Conservation (phyloP, 1,140 invertebrate species). For the Hyphantria cunea region DNA sequence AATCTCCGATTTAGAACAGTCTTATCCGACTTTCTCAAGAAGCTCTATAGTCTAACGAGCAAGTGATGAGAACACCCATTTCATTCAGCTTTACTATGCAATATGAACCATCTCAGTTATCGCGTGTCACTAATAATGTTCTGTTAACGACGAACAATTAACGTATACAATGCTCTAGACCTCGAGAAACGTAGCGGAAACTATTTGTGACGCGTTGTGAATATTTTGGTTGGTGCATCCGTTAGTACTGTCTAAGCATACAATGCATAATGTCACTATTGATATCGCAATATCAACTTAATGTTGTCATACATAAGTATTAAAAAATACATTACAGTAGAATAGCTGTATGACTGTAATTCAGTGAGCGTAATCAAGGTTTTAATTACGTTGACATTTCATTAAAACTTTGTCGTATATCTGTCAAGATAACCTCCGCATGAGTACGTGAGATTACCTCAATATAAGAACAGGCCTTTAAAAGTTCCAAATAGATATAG, state of each 20-base stretch:
- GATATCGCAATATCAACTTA: constrained; percentile 3
- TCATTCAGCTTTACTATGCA: constrained; percentile 23
- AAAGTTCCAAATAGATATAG: no score
- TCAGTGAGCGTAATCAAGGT: constrained; percentile 16
- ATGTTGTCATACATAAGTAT: constrained; percentile 3
- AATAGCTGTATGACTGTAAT: constrained; percentile 20
- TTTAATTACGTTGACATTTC: constrained; percentile 10
- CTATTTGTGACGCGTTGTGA: constrained; percentile 56
- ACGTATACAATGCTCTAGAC: constrained; percentile 46
- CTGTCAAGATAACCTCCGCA: no score
- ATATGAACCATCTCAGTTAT: constrained; percentile 15
- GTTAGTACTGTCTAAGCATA: constrained; percentile 54
- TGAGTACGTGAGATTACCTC: no score
- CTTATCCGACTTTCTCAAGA: constrained; percentile 53
- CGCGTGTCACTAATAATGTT: constrained; percentile 42
- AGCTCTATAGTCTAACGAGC: constrained; percentile 31
- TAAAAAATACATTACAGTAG: background rate
- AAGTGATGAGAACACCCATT: constrained; percentile 19
- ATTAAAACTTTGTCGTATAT: constrained; percentile 1
- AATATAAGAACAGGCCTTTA: no score
- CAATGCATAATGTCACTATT: constrained; percentile 10
- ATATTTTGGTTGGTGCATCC: constrained; percentile 59
- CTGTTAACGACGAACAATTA: constrained; percentile 45
- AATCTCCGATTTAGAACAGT: constrained; percentile 55
- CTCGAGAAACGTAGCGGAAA: constrained; percentile 62